Evolutionary conservation across 2,797 vertebrate genomes (phyloP), one percentile per base, ranked within the genome.

Genomic region (Odontamblyopus lacepedii): DNA sequence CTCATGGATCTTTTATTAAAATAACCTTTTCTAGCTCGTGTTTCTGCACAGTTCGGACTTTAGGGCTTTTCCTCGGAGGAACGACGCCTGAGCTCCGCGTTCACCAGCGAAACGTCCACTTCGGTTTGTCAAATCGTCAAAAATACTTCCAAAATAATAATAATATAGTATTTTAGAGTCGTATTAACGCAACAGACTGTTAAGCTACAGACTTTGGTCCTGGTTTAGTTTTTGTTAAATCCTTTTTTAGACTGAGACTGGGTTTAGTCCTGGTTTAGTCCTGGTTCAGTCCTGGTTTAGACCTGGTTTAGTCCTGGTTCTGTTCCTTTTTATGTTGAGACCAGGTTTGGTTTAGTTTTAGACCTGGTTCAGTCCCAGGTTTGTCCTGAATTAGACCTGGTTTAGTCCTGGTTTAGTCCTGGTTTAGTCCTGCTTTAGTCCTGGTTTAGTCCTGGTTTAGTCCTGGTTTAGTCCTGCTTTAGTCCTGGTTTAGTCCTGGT

Each of bases 121-220:
- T 51, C 6, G 64, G 64, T 66, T 66, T 66, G 64, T 29, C 50
- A 51, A 51, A 51, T 29, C 26, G 44, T 66, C 64, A 29, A 65
- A 65, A 12, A 1, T 2, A n/a, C 1, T 38, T 38, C 0, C 2
- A 2, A 3, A 48, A 13, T 44, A 44, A 44, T 5, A 23, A 41
- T 8, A 26, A 38, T 38, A 8, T 2, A 38, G 35, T 38, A 38
- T 38, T 38, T 1, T 7, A 1, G 2, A 8, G 8, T 38, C 1
- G 63, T 64, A 30, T 66, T 50, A 51, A 64, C 0, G 18, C 16
- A 1, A 4, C n/a, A 1, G 0, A 16, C 27, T 2, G 23, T 50
- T 18, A 41, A 41, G 35, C 19, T 41, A 41, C 18, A 38, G 8
- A 63, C 18, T 23, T 7, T 53, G 5, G 13, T 7, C 13, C 48